Evolutionary conservation across 2,888 invertebrate species (phyloP).

Genomic region (Idaea biselata): DNA sequence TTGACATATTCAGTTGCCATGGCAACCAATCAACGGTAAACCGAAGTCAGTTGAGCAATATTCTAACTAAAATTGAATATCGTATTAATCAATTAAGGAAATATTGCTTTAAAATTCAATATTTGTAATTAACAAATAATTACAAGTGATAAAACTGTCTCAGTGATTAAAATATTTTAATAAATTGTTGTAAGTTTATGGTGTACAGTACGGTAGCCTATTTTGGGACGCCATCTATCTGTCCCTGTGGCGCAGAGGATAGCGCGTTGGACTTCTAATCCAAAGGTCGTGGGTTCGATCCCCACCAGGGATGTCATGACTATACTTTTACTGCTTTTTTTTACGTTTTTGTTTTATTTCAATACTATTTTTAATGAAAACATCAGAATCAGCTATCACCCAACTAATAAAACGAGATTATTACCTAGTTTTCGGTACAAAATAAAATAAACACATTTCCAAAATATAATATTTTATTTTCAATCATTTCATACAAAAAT

Average conservation of each 20-base stretch:
- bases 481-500: constrained; percentile 17
- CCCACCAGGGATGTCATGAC: constrained; percentile 86
- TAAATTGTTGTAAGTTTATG: background rate
- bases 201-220: constrained; percentile 15
- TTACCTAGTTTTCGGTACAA: background rate
- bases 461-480: constrained; percentile 1
- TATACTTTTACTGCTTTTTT: constrained; percentile 20
- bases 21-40: background rate
- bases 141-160: background rate
- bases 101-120: background rate
- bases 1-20: constrained; percentile 4
- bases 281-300: constrained; percentile 94
- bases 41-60: background rate
- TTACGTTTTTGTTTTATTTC: constrained; percentile 23
- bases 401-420: background rate
- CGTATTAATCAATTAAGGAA: background rate
- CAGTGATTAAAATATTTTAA: background rate
- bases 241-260: constrained; percentile 94
- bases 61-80: background rate
- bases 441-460: constrained; percentile 4
- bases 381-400: constrained; percentile 1
- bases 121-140: background rate
- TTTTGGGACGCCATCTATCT: constrained; percentile 34
- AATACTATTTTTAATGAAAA: constrained; percentile 7
- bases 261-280: constrained; percentile 95